A percentile compares a stretch with the other conserved stretches of the same genome.
phyloP scores from a whole-genome alignment of 2,888 invertebrate genomes.

The Melinaea menophilus region DNA sequence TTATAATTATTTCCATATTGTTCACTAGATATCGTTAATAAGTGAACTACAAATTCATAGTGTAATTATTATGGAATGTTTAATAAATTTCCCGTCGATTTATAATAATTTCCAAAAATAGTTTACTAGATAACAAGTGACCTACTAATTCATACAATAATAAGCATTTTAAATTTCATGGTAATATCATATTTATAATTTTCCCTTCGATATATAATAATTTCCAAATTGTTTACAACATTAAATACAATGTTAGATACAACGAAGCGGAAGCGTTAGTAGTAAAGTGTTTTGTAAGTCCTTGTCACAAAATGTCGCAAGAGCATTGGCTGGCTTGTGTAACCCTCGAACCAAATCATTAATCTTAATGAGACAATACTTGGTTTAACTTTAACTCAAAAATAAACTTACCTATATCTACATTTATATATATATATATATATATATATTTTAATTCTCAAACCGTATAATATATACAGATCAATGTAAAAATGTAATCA shows the following conservation, averaged over 20 bases:
- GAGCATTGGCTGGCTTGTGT: constrained; percentile 24
- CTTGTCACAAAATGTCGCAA: constrained; percentile 27
- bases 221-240: not conserved
- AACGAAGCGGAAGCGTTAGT: constrained; percentile 17
- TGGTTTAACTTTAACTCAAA: constrained; percentile 5
- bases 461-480: no score
- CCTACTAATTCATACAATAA: no score
- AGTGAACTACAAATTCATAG: no score
- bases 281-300: constrained; percentile 17
- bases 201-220: not conserved
- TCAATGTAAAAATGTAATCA: not conserved
- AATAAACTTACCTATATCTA: no score
- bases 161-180: no score
- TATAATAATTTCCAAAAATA: not conserved
- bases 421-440: no score
- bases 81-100: not conserved
- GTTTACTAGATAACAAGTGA: no score
- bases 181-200: no score
- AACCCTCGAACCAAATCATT: constrained; percentile 28
- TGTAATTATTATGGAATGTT: no score
- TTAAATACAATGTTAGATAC: constrained; percentile 12
- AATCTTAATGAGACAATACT: constrained; percentile 26
- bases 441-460: no score
- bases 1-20: not conserved
- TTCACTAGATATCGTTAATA: no score